Evolutionary conservation across 2,888 invertebrate species (phyloP), one percentile per base, ranked within the genome.

Genomic region (Aspidiotus destructor): DNA sequence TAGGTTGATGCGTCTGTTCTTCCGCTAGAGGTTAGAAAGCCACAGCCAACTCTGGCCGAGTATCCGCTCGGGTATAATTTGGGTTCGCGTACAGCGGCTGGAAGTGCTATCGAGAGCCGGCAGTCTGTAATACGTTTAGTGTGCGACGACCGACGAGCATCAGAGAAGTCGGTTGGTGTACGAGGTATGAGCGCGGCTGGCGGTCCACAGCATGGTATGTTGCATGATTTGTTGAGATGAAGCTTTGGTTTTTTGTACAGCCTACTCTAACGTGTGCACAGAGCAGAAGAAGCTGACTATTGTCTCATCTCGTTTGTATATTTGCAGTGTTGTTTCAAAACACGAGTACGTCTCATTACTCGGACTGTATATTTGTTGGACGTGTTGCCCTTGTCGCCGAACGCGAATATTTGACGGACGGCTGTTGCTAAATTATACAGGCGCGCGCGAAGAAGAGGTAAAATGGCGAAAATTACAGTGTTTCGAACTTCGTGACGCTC

Each of bases 141-240:
- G 54, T 63, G 52, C 41, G 41, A 41, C 54, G 63, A 16, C 53
- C 63, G 63, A n/a, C 52, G 54, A 41, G 52, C 54, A 53, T 41
- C 52, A 41, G 63, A 63, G 16, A 54, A 53, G 52, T 53, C 54
- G 41, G 52, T 52, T 54, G 52, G 53, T 44, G 54, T 52, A 63
- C 54, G 63, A 63, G 63, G 53, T 63, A 63, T 16, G 63, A 63
- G 54, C 63, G 54, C 63, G 41, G 63, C 54, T 63, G 63, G 63
- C 63, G 63, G 63, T 63, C 63, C 54, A 54, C 54, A 54, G 63
- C 63, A 63, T 63, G 63, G 63, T 54, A 63, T 63, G 63, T 54
- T 63, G 63, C 63, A 63, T 63, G 63, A 63, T 63, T 63, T 63
- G 63, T 63, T 53, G 63, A 63, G 63, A 41, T 41, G 53, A 63